Base-by-base conservation (phyloP, 2,888 invertebrate genomes). In the Lithodes maja region DNA sequence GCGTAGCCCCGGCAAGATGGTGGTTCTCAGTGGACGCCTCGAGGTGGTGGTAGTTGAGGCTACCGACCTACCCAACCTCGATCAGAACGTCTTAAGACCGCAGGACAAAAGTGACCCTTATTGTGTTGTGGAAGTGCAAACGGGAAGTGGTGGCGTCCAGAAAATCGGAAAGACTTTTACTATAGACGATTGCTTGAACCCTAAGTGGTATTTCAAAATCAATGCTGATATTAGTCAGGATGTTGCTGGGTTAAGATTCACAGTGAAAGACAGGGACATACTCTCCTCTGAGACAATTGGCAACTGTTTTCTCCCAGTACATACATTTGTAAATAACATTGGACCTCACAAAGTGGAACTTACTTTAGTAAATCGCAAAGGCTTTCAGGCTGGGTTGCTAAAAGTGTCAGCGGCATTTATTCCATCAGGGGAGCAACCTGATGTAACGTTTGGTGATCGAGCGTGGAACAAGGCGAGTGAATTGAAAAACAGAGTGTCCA, bases 31-130 rank as follows among this genome's bases (percentile, higher is more conserved):
- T 81, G 92, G 92, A 52, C 87, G 87, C 61, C 91, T 92, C 49
- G 91, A 91, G 75, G 89, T 92, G 77, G 89, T 91, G 71, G 90
- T 92, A 71, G 90, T 92, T 49, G 91, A 91, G 90, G 92, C 92
- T 12, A 52, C 80, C 15, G 80, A 92, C 81, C 90, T 92, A 33
- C 90, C 92, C 2, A 92, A 92, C 85, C 90, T 92, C 71, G 92
- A 92, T 89, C 88, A 79, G 54, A 84, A 82, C 77, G 53, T 92
- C 0, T 87, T 92, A 49, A 87, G 89, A 52, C 86, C 90, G 9
- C 80, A 86, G 52, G 90, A 91, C 85, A 90, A 90, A 71, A 91
- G 91, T 74, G 91, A 91, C 85, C 91, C 90, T 1, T 91, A 90
- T 86, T 90, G 91, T 82, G 81, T 91, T 17, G 88, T 91, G 52